These are phyloP conservation scores for Amphipoea oculea DNA, from an alignment of 2,888 invertebrate genomes.

Conservation along the genomic window DNA sequence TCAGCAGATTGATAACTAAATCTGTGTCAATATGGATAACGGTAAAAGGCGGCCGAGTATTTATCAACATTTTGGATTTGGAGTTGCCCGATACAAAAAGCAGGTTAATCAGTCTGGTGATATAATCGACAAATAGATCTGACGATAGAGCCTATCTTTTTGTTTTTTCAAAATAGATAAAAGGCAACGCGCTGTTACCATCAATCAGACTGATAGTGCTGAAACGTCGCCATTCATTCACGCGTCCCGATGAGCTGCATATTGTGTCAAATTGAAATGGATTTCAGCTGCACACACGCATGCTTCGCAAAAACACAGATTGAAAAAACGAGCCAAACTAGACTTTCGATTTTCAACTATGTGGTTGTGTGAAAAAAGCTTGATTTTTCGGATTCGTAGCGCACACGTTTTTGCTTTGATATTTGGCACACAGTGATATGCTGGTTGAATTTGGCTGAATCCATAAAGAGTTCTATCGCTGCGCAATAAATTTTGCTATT, in stretches of 20 bases:
- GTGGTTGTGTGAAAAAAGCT: conserved; percentile 34
- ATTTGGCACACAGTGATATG: conserved; percentile 54
- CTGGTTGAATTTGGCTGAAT: conserved; percentile 51
- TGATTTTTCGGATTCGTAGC: conserved; percentile 35
- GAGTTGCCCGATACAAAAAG: conserved; percentile 13
- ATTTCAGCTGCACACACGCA: conserved; percentile 42
- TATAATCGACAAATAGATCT: conserved; percentile 21
- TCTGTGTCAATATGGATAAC: conserved; percentile 31
- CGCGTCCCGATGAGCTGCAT: conserved; percentile 27
- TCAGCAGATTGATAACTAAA: conserved; percentile 31
- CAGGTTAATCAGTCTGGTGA: conserved; percentile 24
- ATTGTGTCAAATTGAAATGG: conserved; percentile 53
- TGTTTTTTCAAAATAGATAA: conserved; percentile 18
- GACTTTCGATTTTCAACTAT: conserved; percentile 38
- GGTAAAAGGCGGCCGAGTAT: not conserved
- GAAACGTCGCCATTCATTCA: conserved; percentile 44
- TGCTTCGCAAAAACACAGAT: conserved; percentile 38
- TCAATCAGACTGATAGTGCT: conserved; percentile 36
- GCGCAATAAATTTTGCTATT: conserved; percentile 51
- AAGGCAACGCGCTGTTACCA: conserved; percentile 7
- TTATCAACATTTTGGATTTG: conserved; percentile 21
- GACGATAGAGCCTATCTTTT: not conserved
- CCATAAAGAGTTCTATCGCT: conserved; percentile 34
- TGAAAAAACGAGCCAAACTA: conserved; percentile 39
- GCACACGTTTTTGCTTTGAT: conserved; percentile 49